Evolutionary conservation across 2,888 invertebrate genomes (phyloP), one percentile per base, ranked within the genome.

Genomic region (Allacma fusca): DNA sequence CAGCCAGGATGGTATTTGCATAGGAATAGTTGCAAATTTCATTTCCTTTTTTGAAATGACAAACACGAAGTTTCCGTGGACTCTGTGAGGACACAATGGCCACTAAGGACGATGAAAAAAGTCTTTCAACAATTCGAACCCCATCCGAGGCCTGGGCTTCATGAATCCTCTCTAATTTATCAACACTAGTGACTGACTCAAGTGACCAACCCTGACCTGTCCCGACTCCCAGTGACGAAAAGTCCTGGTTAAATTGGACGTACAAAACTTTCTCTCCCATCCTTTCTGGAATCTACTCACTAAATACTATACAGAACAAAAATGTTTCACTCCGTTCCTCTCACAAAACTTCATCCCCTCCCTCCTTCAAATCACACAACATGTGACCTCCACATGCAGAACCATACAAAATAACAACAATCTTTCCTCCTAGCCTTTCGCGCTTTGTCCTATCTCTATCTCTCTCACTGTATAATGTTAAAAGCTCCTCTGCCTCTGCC

Each of bases 21-120:
- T 93, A 94, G 86, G 94, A 94, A 89, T 97, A 97, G 88, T 97
- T 96, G 88, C 97, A 98, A 86, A 98, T 98, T 90, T 98, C 98
- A 78, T 96, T 96, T 83, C 97, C 96, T 87, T 96, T 97, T 87
- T 96, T 96, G 88, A 97, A 98, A 89, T 98, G 98, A 88, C 96
- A 97, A 80, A 98, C 96, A 89, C 95, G 94, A 86, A 97, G 90
- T 86, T 91, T 94, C 86, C 98, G 90, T 82, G 98, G 97, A 79
- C 96, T 93, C 84, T 94, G 91, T 85, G 95, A 90, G 83, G 95
- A 94, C 83, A 99, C 98, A 85, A 98, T 91, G 79, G 98, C 97
- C 86, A 98, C 95, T 85, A 99, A 90, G 85, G 97, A 97, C 88
- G 97, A 97, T 88, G 96, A 96, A 89, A 98, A 99, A 82, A 98